Conservation (phyloP, 1,140 invertebrate genomes). For the Philaenus spumarius region DNA sequence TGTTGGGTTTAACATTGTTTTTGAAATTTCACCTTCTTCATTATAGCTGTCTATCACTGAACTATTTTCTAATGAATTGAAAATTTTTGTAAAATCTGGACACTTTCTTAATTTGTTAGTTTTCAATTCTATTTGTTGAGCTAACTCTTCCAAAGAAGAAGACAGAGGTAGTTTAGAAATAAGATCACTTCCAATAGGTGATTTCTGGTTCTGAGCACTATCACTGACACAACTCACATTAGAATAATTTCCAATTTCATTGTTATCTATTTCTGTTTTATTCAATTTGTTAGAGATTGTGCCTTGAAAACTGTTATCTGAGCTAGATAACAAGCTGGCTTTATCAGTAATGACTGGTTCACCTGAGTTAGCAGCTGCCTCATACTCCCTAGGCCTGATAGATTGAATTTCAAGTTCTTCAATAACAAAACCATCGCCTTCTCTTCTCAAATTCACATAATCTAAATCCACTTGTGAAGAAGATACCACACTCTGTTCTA, state of each 20-base stretch:
- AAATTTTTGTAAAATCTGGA: neutral
- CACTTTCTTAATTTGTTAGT: conserved; percentile 19
- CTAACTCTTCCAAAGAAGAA: conserved; percentile 29
- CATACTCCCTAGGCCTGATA: neutral
- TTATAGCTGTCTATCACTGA: too few species aligned
- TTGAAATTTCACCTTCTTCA: too few species aligned
- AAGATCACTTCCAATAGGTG: neutral
- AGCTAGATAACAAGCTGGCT: too few species aligned
- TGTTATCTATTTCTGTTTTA: too few species aligned
- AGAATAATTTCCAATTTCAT: too few species aligned
- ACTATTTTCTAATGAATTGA: too few species aligned
- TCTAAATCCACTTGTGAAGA: conserved; percentile 8
- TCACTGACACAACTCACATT: too few species aligned
- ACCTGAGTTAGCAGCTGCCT: neutral
- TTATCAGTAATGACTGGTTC: neutral
- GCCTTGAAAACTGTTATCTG: too few species aligned
- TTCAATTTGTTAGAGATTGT: too few species aligned
- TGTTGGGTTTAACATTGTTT: too few species aligned
- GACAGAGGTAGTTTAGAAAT: conserved; percentile 17
- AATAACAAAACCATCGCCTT: conserved; percentile 16
- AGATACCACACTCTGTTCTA: neutral
- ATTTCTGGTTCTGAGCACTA: too few species aligned
- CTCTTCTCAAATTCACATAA: conserved; percentile 21
- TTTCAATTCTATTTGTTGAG: conserved; percentile 29
- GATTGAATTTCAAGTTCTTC: conserved; percentile 1